Base-by-base conservation (phyloP, 2,888 invertebrate genomes). In the Ophion slaviceki region DNA sequence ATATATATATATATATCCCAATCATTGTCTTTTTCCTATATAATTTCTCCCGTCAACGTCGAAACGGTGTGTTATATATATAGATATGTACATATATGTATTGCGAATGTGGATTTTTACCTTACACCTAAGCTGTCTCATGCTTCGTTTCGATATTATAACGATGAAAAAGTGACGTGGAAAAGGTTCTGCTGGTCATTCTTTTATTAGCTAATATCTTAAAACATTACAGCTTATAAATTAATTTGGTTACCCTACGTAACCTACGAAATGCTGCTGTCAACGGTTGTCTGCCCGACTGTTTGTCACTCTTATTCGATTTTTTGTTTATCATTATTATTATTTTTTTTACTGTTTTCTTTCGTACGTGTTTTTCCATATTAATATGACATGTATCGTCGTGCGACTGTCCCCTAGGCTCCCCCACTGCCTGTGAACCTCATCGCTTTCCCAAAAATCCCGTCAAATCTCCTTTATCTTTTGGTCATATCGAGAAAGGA, bases 161-260 rank as follows among this genome's bases (percentile, higher is more conserved):
- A 86, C 77, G 91, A 92, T 91, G 90, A 91, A 91, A 89, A 90
- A 91, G 86, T 90, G 89, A 90, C 87, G 87, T 92, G 91, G 91
- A 92, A 91, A 91, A 92, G 92, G 90, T 92, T 91, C 90, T 93
- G 89, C 90, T 93, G 90, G 91, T 93, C 91, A 91, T 89, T 80
- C 14, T 93, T 93, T 93, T 93, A 88, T 89, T 92, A 92, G 89
- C 92, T 94, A 94, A 89, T 91, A 77, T 92, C 91, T 92, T 92
- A 92, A 90, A 90, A 90, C 90, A 92, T 91, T 93, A 94, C 93
- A 93, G 92, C 92, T 93, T 92, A 92, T 91, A 92, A 86, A 89
- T 90, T 90, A 91, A 87, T 89, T 66, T 85, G 88, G 71, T 89
- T 89, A 91, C 89, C 89, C 93, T 92, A 93, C 83, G 87, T 90